phyloP scores from a whole-genome alignment of 1,140 invertebrate genomes.

The Xylocopa sonorina region DNA sequence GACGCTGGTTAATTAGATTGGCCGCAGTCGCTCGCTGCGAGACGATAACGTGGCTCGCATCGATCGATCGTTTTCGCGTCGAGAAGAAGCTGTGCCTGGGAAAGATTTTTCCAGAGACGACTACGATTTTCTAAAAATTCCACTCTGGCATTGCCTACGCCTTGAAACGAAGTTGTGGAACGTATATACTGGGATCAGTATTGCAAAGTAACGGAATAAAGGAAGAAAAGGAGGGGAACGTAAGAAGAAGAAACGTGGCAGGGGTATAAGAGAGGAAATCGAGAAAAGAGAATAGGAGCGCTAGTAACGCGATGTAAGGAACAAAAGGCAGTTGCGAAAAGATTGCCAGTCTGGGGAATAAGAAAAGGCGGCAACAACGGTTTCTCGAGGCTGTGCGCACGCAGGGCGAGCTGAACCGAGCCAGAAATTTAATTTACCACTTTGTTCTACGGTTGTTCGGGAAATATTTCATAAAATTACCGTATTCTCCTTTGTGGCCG shows the following conservation, averaged over 20 bases:
- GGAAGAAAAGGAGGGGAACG: neutral
- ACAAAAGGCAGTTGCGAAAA: neutral
- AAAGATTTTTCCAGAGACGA: too few relatives aligned
- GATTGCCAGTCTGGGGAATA: neutral
- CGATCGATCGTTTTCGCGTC: neutral
- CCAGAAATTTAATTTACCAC: constrained; percentile 33
- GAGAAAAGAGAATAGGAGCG: neutral
- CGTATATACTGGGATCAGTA: too few relatives aligned
- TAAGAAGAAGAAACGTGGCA: neutral
- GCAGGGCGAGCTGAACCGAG: neutral
- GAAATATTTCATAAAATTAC: constrained; percentile 26
- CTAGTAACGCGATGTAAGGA: constrained; percentile 36
- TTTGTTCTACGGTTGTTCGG: constrained; percentile 12
- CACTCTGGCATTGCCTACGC: too few relatives aligned
- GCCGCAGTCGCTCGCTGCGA: neutral
- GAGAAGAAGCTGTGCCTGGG: neutral
- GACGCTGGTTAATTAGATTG: constrained; percentile 37
- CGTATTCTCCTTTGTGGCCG: neutral
- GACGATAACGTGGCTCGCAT: neutral
- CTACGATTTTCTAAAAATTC: neutral
- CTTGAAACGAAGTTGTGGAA: too few relatives aligned
- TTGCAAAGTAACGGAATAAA: too few relatives aligned
- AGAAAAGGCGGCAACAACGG: neutral
- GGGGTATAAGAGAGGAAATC: neutral
- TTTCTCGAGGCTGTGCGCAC: neutral